Conservation (phyloP, 1,140 invertebrate species). For the Pentalonia nigronervosa region DNA sequence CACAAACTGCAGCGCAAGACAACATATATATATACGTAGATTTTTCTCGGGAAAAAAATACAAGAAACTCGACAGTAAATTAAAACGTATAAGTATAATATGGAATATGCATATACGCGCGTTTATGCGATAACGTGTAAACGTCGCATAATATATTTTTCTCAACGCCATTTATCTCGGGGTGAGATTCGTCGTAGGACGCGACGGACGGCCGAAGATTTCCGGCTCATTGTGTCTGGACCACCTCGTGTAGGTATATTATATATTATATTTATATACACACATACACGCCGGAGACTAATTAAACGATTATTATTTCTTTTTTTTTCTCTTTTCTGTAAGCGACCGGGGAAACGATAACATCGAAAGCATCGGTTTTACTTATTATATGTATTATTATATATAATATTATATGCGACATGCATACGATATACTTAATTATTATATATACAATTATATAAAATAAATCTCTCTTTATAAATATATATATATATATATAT, state of each 20-base stretch:
- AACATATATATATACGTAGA: neutral
- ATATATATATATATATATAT: too few relatives aligned
- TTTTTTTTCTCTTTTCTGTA: neutral
- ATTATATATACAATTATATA: too few relatives aligned
- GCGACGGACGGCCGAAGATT: slow-evolving; percentile 24
- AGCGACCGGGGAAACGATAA: slow-evolving; percentile 10
- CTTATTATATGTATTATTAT: neutral
- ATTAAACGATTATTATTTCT: slow-evolving; percentile 20
- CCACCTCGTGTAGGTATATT: slow-evolving; percentile 1
- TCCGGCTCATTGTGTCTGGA: slow-evolving; percentile 42
- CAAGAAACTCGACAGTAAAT: slow-evolving; percentile 11
- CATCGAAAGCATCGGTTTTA: slow-evolving; percentile 35
- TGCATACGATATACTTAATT: neutral
- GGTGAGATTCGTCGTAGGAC: slow-evolving; percentile 29
- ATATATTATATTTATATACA: neutral
- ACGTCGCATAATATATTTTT: slow-evolving; percentile 35
- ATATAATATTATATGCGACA: neutral
- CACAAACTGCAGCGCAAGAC: neutral
- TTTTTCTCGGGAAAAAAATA: neutral
- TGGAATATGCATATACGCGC: neutral
- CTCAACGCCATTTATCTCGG: slow-evolving; percentile 9
- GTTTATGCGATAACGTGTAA: slow-evolving; percentile 29
- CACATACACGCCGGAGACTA: neutral
- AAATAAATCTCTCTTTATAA: neutral
- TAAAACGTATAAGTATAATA: neutral